Conservation (phyloP, 2,113 vertebrate genomes). For the Caloenas nicobarica region DNA sequence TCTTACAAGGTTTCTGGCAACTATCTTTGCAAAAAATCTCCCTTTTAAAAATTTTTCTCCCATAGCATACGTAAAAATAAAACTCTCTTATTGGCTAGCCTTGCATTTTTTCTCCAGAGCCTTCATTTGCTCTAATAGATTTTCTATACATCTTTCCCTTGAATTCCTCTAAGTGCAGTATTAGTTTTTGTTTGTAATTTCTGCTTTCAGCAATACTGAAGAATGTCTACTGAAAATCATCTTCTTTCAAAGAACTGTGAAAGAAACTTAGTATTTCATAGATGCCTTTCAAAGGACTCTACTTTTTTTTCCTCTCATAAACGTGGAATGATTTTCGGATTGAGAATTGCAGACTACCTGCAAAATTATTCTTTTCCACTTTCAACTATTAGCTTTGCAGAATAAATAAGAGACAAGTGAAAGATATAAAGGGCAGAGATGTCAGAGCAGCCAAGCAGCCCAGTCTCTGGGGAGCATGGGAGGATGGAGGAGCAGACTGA, state of each 20-base stretch:
- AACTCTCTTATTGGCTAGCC: background rate
- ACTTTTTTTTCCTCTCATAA: background rate
- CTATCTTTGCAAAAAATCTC: background rate
- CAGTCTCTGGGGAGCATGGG: background rate
- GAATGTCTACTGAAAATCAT: background rate
- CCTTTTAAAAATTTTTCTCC: too few relatives aligned
- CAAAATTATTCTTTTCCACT: background rate
- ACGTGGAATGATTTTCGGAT: background rate
- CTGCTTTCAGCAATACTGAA: background rate
- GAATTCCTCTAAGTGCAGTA: background rate
- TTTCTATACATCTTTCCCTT: background rate
- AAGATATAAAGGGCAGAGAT: background rate
- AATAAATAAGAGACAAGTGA: background rate
- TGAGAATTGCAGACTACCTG: background rate
- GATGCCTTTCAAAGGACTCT: background rate
- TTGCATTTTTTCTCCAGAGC: background rate
- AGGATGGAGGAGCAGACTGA: background rate
- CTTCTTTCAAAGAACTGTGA: background rate
- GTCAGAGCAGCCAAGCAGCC: background rate
- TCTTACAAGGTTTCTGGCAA: background rate
- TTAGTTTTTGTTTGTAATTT: background rate
- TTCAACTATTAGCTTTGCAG: background rate
- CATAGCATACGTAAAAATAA: rapidly evolving
- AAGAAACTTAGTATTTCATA: background rate
- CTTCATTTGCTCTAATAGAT: background rate